Evolutionary conservation across 2,888 invertebrate genomes (phyloP), one percentile per base, ranked within the genome.

Genomic region (Entomobrya multifasciata): DNA sequence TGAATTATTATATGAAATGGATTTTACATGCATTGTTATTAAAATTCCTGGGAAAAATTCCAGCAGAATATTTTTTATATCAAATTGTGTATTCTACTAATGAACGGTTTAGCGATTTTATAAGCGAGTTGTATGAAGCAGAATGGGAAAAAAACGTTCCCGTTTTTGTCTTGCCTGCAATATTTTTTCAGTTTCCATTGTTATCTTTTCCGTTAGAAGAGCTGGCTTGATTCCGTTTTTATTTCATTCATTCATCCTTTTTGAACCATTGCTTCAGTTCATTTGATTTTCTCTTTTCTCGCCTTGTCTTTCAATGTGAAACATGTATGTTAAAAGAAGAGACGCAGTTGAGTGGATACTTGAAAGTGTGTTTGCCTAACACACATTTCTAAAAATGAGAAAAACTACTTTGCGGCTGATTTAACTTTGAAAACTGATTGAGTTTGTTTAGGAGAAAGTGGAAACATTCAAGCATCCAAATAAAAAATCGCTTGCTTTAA

Each of bases 401-500:
- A 27, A 49, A 72, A 52, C 72, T 49, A 49, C 22, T 49, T 72
- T 72, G 49, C 49, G 72, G 72, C 30, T 72, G 72, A 49, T 72
- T 72, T 72, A n/a, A 17, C 72, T 49, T 47, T 17, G 17, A 49
- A 25, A 30, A 27, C n/a, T 72, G 72, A 49, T 72, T 49, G 49
- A n/a, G 13, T 25, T 22, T 22, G 47, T 72, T 47, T 72, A 10
- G 15, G 49, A 44, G 67, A 44, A 49, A 22, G n/a, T 27, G 27
- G 36, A 22, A 47, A 22, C n/a, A 49, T 13, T 49, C 2, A 15
- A 13, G 30, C 27, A 3, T 62, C 10, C 2, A 10, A 27, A 11
- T 27, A 17, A 17, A 72, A 41, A 41, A n/a, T 15, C 13, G 49
- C 49, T n/a, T 10, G n/a, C 13, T 49, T 49, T 13, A 15, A n/a